A percentile compares a stretch with the other conserved stretches of the same genome.
Conservation (phyloP, 2,113 vertebrate genomes). For the Hystrix cristata region DNA sequence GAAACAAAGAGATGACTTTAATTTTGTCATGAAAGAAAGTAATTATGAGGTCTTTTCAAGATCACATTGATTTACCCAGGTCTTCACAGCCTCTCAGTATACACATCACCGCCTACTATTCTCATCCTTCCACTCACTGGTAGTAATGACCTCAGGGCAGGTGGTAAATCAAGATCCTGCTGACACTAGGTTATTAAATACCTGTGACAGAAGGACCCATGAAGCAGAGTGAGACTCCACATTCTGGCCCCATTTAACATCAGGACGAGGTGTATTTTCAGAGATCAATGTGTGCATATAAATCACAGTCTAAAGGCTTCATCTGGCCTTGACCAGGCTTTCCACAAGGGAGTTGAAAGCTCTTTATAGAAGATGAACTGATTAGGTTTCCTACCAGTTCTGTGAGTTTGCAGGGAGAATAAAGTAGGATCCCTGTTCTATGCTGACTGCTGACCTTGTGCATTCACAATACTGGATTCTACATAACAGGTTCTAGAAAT, state of each 20-base stretch:
- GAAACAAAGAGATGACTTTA: neutral
- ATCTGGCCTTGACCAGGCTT: constrained; percentile 18
- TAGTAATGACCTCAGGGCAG: neutral
- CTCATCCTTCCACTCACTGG: neutral
- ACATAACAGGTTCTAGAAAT: neutral
- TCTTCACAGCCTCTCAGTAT: neutral
- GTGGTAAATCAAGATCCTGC: constrained; percentile 72
- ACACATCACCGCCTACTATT: no score
- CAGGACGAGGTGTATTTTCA: constrained; percentile 67
- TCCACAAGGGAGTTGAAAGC: constrained; percentile 15
- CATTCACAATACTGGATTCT: neutral
- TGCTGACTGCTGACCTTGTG: neutral
- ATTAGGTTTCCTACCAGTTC: neutral
- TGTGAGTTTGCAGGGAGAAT: neutral
- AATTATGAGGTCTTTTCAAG: neutral
- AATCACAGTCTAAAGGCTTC: constrained; percentile 71
- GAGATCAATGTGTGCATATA: constrained; percentile 59
- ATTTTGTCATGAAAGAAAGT: neutral
- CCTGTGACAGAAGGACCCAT: neutral
- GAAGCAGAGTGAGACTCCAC: neutral
- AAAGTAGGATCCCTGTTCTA: neutral
- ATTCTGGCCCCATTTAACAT: constrained; percentile 11
- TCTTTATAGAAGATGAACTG: constrained; percentile 67
- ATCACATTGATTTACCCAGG: neutral
- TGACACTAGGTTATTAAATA: constrained; percentile 74